Evolutionary conservation across 2,113 vertebrate genomes (phyloP), one percentile per base, ranked within the genome.

Genomic region (Prochilodus magdalenae): DNA sequence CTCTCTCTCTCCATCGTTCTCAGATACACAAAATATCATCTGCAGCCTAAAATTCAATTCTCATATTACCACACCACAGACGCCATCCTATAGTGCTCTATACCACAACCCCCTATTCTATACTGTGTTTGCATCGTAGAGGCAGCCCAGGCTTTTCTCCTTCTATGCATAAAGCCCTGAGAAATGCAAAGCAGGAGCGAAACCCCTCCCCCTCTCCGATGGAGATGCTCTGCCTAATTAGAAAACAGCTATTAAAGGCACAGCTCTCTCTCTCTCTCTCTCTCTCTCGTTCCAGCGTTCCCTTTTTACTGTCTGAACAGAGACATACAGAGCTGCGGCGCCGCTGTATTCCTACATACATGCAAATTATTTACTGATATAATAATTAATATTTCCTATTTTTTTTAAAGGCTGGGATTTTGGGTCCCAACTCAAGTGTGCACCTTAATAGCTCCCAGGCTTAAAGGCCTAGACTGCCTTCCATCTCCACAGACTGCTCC

Each of bases 201-300:
- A 18, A 26, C 71, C 72, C 74, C 70, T 67, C 81, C 76, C 83
- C 85, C 79, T 78, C 55, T 72, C 63, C 4, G 66, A 24, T 40
- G 49, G 49, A 62, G 69, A 85, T 76, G 77, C 81, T 73, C 80
- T n/a, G 73, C 60, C 80, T 85, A 87, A 87, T 87, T 85, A 87
- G 74, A 78, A 83, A 77, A 77, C 79, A 51, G 30, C 78, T 67
- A 83, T 87, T 87, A 87, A 87, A 85, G 86, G 83, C 65, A 55
- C 80, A 77, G 83, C 29, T 33, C 27, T 59, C n/a, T n/a, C n/a
- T n/a, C n/a, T n/a, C n/a, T n/a, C n/a, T n/a, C n/a, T n/a, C n/a
- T n/a, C n/a, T n/a, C n/a, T n/a, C 85, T 69, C 26, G 53, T 81
- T 86, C 81, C 73, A 24, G 30, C 62, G n/a, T 13, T 57, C 51